A percentile compares a stretch with the other conserved stretches of the same genome.
Evolutionary conservation across 92 coral and sea anemone genomes (phyloP).

Genomic region (Palythoa grandiflora): DNA sequence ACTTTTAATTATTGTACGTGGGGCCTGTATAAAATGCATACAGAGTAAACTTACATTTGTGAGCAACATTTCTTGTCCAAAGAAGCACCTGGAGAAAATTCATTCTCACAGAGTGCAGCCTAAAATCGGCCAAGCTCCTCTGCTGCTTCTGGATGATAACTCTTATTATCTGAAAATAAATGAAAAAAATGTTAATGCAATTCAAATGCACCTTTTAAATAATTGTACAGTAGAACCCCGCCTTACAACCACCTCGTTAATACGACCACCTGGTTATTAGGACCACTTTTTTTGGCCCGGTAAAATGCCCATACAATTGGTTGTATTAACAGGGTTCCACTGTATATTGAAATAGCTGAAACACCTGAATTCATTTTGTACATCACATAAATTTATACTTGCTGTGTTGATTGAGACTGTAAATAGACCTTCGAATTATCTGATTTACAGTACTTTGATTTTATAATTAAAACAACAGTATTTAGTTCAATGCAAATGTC

Average conservation of each 20-base stretch:
- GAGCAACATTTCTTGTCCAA: not conserved
- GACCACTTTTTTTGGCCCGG: too few relatives aligned
- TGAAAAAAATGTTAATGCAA: not conserved
- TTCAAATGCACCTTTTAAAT: constrained; percentile 1
- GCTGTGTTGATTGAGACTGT: not conserved
- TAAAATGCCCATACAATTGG: too few relatives aligned
- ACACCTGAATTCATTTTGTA: not conserved
- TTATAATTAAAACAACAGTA: not conserved
- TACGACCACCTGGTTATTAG: too few relatives aligned
- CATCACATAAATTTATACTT: not conserved
- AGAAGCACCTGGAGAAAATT: constrained; percentile 11
- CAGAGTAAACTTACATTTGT: not conserved
- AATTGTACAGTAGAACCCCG: not conserved
- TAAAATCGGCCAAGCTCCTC: not conserved
- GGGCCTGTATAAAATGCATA: not conserved
- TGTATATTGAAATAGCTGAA: not conserved
- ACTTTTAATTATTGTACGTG: not conserved
- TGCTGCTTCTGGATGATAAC: not conserved
- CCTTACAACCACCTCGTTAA: too few relatives aligned
- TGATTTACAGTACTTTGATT: not conserved
- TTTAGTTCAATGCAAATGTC: constrained; percentile 27
- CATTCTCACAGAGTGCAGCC: constrained; percentile 7
- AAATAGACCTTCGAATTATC: not conserved
- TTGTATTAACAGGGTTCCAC: too few relatives aligned
- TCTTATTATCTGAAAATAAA: not conserved